Base-by-base conservation (phyloP, 2,888 invertebrate species). In the Caprella mutica region DNA sequence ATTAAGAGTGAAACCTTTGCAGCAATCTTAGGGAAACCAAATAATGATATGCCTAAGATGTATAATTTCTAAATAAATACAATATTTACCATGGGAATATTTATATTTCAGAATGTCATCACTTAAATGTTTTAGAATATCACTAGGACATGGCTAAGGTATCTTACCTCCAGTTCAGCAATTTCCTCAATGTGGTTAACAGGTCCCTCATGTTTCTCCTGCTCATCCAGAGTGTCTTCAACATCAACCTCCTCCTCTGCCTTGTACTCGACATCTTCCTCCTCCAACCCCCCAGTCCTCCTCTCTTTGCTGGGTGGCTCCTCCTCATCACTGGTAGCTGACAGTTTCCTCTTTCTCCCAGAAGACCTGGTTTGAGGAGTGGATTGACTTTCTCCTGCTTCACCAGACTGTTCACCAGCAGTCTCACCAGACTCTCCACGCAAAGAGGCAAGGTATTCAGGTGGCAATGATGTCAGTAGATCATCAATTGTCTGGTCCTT, bases 401-500 rank as follows among this genome's bases (percentile, higher is more conserved):
- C 19, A 27, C 26, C 21, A 19, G 27, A 24, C 39, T 19, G 24
- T 17, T 5, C 24, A 21, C 29, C 40, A 21, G 17, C 12, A 27
- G 6, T 12, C 6, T n/a, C 44, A 1, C 42, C 52, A 12, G 51
- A 30, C 55, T 29, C 44, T 33, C 29, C 44, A 17, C 33, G 12
- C 26, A 30, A 44, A 35, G 24, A 54, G 29, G 21, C 80, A 58
- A 87, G 75, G 75, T 90, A 89, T 70, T 87, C 85, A 67, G 83
- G 81, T 51, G 91, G 89, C 68, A 87, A 73, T 67, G 82, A 81
- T 68, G 82, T 82, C 42, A 94, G 75, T 68, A 94, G 80, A 71
- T 91, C 90, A 72, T 88, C 88, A 65, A 94, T 78, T 61, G 87
- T 87, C 75, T 88, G 81, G 73, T 85, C 83, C 68, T 90, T 88